A percentile compares a stretch with the other conserved stretches of the same genome.
phyloP scores from a whole-genome alignment of 1,140 invertebrate species.

The Neomicropteryx cornuta region DNA sequence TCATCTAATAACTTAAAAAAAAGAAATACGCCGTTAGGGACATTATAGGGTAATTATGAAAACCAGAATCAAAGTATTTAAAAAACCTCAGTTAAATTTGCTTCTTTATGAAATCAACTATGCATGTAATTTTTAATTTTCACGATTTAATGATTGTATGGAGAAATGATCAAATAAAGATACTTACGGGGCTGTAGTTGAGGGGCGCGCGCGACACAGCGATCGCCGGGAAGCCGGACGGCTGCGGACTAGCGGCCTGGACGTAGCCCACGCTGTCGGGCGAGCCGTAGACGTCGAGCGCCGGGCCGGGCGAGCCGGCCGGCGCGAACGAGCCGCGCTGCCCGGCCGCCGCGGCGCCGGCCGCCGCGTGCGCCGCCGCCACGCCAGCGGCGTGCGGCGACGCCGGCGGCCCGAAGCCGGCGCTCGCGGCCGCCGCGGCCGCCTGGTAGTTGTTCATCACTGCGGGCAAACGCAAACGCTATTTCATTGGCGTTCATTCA shows the following conservation, averaged over 20 bases:
- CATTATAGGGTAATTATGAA: too few species aligned
- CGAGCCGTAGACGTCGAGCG: constrained; percentile 83
- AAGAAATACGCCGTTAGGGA: too few species aligned
- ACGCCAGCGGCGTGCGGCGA: constrained; percentile 50
- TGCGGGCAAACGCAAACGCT: constrained; percentile 37
- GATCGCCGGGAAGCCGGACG: constrained; percentile 79
- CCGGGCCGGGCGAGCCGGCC: constrained; percentile 75
- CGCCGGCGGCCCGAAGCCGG: constrained; percentile 54
- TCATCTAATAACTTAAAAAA: too few species aligned
- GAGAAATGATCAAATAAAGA: too few species aligned
- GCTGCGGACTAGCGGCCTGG: constrained; percentile 85
- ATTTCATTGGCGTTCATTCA: neutral
- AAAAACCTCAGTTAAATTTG: too few species aligned
- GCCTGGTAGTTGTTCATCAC: constrained; percentile 94
- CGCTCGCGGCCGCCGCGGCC: constrained; percentile 64
- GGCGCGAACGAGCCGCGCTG: constrained; percentile 72
- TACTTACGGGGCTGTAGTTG: constrained; percentile 80
- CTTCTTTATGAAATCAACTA: too few species aligned
- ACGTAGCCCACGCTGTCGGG: constrained; percentile 81
- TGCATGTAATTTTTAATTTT: too few species aligned
- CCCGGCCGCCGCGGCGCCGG: constrained; percentile 47
- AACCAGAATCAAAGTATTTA: too few species aligned
- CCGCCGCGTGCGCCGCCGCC: constrained; percentile 53
- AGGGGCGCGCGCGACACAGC: constrained; percentile 79
- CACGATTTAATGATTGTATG: too few species aligned